A percentile compares a stretch with the other conserved stretches of the same genome.
Conservation (phyloP, 2,113 vertebrate genomes). For the Cephalopterus ornatus region DNA sequence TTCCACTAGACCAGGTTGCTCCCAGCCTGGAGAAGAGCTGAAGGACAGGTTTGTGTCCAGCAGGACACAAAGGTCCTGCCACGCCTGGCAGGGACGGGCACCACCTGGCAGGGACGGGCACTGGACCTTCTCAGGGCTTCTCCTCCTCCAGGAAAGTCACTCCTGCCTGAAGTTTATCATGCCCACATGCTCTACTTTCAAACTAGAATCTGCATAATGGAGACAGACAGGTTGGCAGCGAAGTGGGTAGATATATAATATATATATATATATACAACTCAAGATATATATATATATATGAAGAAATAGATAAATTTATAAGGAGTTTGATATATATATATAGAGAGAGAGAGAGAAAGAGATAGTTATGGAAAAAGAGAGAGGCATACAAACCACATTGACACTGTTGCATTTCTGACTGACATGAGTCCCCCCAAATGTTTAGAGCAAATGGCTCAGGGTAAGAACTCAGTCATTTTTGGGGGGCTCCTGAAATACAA, state of each 20-base stretch:
- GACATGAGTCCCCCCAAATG: neutral
- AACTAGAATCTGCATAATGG: neutral
- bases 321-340: neutral
- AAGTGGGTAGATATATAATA: neutral
- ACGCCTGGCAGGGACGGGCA: fast-evolving
- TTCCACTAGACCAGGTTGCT: fast-evolving
- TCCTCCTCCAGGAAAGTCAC: neutral
- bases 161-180: neutral
- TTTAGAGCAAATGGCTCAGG: constrained; percentile 25
- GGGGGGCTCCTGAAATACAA: neutral
- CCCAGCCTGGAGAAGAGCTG: neutral
- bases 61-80: neutral
- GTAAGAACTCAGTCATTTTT: neutral
- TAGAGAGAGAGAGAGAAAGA: neutral
- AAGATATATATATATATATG: neutral
- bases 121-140: neutral
- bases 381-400: neutral
- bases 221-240: neutral
- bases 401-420: neutral
- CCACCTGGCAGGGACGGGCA: fast-evolving
- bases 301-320: neutral
- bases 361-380: neutral
- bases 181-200: neutral
- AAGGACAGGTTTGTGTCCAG: neutral
- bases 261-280: fast-evolving